Percentiles rank a stretch among this genome's conserved stretches.
Conservation (phyloP, 2,797 vertebrate species). For the Knipowitschia caucasica region DNA sequence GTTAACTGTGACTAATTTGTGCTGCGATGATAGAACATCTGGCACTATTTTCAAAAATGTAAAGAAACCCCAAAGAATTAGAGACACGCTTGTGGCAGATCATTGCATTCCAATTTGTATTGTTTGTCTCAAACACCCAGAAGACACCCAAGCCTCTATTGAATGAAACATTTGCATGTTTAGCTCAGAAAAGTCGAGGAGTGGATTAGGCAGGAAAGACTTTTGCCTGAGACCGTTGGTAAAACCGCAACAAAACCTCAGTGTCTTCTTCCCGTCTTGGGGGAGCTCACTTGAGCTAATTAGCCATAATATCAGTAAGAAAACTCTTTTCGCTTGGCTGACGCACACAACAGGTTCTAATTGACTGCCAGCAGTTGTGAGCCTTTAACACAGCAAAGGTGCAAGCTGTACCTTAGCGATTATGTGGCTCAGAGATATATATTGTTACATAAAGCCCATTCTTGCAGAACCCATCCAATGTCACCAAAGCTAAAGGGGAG, state of each 20-base stretch:
- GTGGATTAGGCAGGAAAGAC: constrained; percentile 53
- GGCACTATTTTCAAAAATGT: constrained; percentile 26
- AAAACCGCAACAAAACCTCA: constrained; percentile 65
- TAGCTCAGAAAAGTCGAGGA: constrained; percentile 37
- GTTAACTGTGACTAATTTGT: not conserved
- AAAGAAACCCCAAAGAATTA: constrained; percentile 13
- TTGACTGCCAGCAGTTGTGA: constrained; percentile 73
- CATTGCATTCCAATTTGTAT: constrained; percentile 43
- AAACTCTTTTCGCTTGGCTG: constrained; percentile 69
- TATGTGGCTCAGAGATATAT: constrained; percentile 66
- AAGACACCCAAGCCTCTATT: constrained; percentile 32
- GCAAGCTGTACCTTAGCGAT: constrained; percentile 71
- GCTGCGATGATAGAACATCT: not conserved
- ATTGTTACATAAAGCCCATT: constrained; percentile 55
- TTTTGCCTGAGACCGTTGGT: constrained; percentile 46
- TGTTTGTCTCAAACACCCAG: constrained; percentile 24
- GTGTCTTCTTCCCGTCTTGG: constrained; percentile 62
- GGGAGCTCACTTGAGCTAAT: constrained; percentile 72
- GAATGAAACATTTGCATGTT: constrained; percentile 41
- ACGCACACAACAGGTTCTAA: constrained; percentile 67
- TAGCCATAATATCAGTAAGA: constrained; percentile 76
- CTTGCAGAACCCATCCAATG: constrained; percentile 67
- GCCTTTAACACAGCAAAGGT: constrained; percentile 65
- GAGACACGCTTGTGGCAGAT: constrained; percentile 24
- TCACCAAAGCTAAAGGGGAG: constrained; percentile 55